Evolutionary conservation across 2,113 vertebrate genomes (phyloP), one percentile per base, ranked within the genome.

Genomic region (Theropithecus gelada): DNA sequence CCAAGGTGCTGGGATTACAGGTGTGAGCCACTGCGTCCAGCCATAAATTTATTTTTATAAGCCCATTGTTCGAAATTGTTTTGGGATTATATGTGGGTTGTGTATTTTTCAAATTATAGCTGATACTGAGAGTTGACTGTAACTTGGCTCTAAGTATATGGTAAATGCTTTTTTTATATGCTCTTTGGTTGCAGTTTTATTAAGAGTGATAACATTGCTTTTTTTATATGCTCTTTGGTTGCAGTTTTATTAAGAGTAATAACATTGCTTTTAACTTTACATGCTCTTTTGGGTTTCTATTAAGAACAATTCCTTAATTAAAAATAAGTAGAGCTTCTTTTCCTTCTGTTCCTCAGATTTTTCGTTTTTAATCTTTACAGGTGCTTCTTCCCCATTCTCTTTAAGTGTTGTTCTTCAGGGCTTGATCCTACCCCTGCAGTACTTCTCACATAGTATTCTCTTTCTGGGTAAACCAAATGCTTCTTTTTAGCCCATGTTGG

Each of bases 281-380:
- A 16, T 48, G 9, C 30, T 57, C 12, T 88, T 40, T 80, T 17
- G 25, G 4, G 55, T 80, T 90, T 91, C 38, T 78, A 57, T 83
- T 96, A 88, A 88, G 55, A 88, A 27, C 61, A 38, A 30, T 96
- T 84, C 27, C 45, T 88, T 97, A 90, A 88, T 72, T 64, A 83
- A 90, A 90, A 92, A 2, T 68, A 83, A 80, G 8, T 79, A 73
- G 55, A 93, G 68, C 20, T 83, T 70, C 27, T 61, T 91, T 80
- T 85, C 59, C 17, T 93, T 16, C 22, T 81, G 3, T 13, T 10
- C 13, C 14, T 57, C 68, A 57, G 45, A 17, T 8, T 32, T 86
- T 93, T n/a, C 30, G 35, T 92, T 94, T 27, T 52, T 45, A 57
- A 70, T 80, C 45, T 95, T 84, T 70, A 13, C 13, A 84, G 38